Evolutionary conservation across 2,113 vertebrate genomes (phyloP).

Genomic region (Protobothrops flavoviridis): DNA sequence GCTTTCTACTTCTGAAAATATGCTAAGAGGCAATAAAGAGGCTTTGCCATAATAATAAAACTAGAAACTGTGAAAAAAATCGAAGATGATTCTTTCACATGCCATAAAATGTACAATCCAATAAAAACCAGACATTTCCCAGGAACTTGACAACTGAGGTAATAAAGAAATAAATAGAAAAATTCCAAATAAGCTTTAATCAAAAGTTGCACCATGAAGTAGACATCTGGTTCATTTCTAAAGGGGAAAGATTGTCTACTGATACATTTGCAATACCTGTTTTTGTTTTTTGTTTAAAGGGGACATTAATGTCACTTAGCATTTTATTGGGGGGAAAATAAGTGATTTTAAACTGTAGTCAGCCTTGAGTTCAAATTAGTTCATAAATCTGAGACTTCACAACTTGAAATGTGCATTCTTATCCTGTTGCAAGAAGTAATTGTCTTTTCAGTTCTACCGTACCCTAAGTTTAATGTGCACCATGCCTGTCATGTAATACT

Average conservation of each 20-base stretch:
- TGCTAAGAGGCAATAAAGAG: slow-evolving; percentile 56
- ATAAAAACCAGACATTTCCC: slow-evolving; percentile 50
- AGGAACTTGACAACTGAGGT: slow-evolving; percentile 43
- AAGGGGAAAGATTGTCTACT: slow-evolving; percentile 3
- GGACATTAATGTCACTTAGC: not conserved
- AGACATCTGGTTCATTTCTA: slow-evolving; percentile 42
- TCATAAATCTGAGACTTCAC: not conserved
- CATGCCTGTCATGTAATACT: not conserved
- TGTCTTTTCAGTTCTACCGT: not conserved
- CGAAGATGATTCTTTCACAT: slow-evolving; percentile 55
- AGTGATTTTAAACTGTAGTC: not conserved
- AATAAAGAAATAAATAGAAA: slow-evolving; percentile 50
- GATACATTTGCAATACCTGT: not conserved
- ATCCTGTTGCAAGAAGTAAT: not conserved
- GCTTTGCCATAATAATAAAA: slow-evolving; percentile 58
- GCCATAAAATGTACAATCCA: slow-evolving; percentile 40
- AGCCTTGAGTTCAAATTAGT: not conserved
- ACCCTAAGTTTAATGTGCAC: not conserved
- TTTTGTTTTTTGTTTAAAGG: not conserved
- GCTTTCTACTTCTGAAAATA: slow-evolving; percentile 30
- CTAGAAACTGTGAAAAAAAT: slow-evolving; percentile 49
- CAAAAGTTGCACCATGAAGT: slow-evolving; percentile 38
- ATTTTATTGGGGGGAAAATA: not conserved
- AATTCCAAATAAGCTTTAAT: slow-evolving; percentile 58
- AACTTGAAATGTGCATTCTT: not conserved